These are phyloP conservation scores for Xylota sylvarum DNA, from an alignment of 2,888 invertebrate species.

Conservation along the genomic window DNA sequence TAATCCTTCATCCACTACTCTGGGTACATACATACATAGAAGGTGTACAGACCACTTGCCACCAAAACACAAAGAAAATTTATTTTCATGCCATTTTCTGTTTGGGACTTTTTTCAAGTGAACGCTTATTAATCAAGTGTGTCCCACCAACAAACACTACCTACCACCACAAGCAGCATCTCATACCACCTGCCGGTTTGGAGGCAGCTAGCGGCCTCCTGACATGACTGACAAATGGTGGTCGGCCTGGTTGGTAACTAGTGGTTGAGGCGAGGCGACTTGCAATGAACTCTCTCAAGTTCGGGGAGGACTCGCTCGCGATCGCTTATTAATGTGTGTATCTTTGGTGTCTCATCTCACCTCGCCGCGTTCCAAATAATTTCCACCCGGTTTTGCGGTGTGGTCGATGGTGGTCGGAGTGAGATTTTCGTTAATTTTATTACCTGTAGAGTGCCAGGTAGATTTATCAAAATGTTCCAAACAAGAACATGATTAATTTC, in stretches of 20 bases:
- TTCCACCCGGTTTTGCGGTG: conserved; percentile 41
- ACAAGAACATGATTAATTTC: conserved; percentile 84
- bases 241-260: conserved; percentile 38
- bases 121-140: conserved; percentile 77
- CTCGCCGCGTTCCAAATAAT: conserved; percentile 55
- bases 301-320: conserved; percentile 60
- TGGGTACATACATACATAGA: too few species aligned
- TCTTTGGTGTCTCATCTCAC: conserved; percentile 69
- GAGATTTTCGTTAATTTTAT: conserved; percentile 77
- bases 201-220: conserved; percentile 67
- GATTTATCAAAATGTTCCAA: conserved; percentile 77
- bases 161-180: conserved; percentile 35
- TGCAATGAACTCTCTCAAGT: conserved; percentile 58
- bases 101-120: conserved; percentile 63
- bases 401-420: conserved; percentile 74
- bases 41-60: conserved; percentile 59
- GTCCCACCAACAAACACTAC: conserved; percentile 61
- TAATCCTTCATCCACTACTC: conserved; percentile 57
- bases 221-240: conserved; percentile 73
- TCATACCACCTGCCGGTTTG: conserved; percentile 75
- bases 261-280: conserved; percentile 42
- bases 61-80: conserved; percentile 65
- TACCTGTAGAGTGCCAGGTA: conserved; percentile 78
- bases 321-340: conserved; percentile 71
- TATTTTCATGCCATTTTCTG: conserved; percentile 75